phyloP scores from a whole-genome alignment of 2,113 vertebrate species.

The Stigmatopora nigra region DNA sequence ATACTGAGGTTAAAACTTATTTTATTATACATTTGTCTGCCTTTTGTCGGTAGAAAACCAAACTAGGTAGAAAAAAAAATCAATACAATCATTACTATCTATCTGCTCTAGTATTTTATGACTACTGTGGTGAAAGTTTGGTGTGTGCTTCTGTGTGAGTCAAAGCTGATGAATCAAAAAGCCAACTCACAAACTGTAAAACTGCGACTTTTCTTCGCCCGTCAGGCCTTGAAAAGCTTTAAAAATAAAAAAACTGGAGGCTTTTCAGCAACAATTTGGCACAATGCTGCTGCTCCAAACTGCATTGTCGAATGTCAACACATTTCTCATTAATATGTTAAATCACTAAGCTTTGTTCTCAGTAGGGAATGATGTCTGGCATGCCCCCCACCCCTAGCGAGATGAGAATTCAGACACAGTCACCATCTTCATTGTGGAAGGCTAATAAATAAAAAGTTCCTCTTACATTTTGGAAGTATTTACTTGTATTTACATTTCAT shows the following conservation, averaged over 20 bases:
- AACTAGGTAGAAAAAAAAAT: neutral
- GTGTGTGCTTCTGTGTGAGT: neutral
- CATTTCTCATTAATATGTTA: slow-evolving; percentile 39
- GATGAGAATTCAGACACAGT: neutral
- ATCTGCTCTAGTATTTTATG: neutral
- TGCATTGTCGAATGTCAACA: slow-evolving; percentile 42
- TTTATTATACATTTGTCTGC: neutral
- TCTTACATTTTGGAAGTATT: too few relatives aligned
- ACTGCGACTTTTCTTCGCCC: slow-evolving; percentile 46
- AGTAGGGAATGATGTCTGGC: slow-evolving; percentile 22
- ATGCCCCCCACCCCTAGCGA: neutral
- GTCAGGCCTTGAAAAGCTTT: slow-evolving; percentile 38
- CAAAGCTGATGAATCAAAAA: neutral
- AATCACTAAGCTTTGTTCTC: slow-evolving; percentile 30
- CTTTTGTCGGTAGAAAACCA: neutral
- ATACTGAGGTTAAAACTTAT: neutral
- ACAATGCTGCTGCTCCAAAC: slow-evolving; percentile 50
- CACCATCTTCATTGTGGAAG: neutral
- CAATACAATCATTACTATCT: neutral
- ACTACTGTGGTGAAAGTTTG: neutral
- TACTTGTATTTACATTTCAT: too few relatives aligned
- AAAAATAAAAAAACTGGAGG: slow-evolving; percentile 49
- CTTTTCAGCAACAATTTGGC: slow-evolving; percentile 55
- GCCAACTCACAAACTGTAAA: slow-evolving; percentile 5
- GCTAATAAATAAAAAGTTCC: neutral